Evolutionary conservation across 35 echinoderm and acorn worm genomes (phyloP).

Genomic region (Diadema setosum): DNA sequence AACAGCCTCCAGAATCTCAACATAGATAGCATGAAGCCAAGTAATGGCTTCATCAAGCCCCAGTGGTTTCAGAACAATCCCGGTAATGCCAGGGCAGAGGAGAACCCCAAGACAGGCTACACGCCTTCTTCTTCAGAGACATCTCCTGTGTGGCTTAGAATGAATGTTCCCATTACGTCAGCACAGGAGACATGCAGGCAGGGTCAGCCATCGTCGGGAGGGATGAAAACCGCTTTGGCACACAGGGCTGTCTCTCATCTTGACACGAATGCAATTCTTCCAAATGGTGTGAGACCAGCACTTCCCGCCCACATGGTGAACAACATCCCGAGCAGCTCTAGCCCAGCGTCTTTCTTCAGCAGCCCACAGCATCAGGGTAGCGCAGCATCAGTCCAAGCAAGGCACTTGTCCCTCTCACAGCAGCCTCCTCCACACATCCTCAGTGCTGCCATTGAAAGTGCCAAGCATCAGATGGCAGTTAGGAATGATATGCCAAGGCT

Average conservation of each 20-base stretch:
- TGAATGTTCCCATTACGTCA: neutral
- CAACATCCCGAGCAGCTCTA: neutral
- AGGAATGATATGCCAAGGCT: neutral
- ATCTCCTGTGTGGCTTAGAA: slow-evolving; percentile 40
- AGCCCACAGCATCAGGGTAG: slow-evolving; percentile 53
- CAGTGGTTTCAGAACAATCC: slow-evolving; percentile 29
- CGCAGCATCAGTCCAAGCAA: neutral
- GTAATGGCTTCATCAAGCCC: neutral
- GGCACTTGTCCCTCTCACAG: slow-evolving; percentile 35
- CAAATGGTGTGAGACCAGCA: slow-evolving; percentile 10
- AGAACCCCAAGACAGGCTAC: neutral
- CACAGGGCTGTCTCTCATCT: slow-evolving; percentile 49
- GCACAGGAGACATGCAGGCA: neutral
- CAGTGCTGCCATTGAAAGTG: slow-evolving; percentile 52
- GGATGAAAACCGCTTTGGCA: neutral
- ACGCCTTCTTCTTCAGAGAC: slow-evolving; percentile 59
- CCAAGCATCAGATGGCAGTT: slow-evolving; percentile 44
- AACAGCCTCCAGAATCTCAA: slow-evolving; percentile 1
- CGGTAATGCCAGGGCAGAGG: neutral
- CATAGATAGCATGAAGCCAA: slow-evolving; percentile 9
- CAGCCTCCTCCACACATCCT: slow-evolving; percentile 48
- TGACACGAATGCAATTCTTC: slow-evolving; percentile 38
- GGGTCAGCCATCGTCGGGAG: neutral
- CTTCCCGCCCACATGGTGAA: neutral
- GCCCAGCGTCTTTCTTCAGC: slow-evolving; percentile 35